phyloP scores from a whole-genome alignment of 2,113 vertebrate genomes.

The Benitochromis conjunctus region DNA sequence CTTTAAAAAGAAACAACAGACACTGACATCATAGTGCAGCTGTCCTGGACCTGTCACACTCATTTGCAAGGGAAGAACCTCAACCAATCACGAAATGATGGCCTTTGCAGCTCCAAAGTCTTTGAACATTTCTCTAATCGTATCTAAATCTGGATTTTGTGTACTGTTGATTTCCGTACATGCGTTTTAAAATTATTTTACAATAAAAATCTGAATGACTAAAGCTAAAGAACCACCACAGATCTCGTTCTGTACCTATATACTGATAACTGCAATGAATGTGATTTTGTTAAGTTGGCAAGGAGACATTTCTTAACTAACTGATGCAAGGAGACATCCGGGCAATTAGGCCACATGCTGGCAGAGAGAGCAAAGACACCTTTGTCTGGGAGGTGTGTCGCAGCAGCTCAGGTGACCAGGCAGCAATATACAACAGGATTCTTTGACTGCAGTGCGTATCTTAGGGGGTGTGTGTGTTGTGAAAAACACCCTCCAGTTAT shows the following conservation, averaged over 20 bases:
- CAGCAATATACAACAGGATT: neutral
- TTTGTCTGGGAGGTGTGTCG: conserved; percentile 32
- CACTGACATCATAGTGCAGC: neutral
- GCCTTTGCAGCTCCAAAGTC: neutral
- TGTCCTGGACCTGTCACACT: neutral
- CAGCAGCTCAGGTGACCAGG: neutral
- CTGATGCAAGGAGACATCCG: neutral
- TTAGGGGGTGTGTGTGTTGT: neutral
- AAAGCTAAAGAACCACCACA: neutral
- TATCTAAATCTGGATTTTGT: neutral
- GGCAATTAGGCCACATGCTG: conserved; percentile 13
- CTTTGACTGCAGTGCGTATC: neutral
- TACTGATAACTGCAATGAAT: too few species aligned
- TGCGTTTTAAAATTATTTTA: neutral
- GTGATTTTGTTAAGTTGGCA: neutral
- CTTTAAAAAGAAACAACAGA: neutral
- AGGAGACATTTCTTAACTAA: neutral
- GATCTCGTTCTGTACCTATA: neutral
- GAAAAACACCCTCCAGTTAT: neutral
- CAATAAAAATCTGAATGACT: neutral
- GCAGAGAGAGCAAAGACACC: neutral
- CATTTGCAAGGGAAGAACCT: fast-evolving
- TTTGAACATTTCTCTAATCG: neutral
- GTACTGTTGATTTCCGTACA: neutral
- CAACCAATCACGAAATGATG: neutral